Conservation (phyloP, 2,113 vertebrate species). For the Halichoeres trimaculatus region DNA sequence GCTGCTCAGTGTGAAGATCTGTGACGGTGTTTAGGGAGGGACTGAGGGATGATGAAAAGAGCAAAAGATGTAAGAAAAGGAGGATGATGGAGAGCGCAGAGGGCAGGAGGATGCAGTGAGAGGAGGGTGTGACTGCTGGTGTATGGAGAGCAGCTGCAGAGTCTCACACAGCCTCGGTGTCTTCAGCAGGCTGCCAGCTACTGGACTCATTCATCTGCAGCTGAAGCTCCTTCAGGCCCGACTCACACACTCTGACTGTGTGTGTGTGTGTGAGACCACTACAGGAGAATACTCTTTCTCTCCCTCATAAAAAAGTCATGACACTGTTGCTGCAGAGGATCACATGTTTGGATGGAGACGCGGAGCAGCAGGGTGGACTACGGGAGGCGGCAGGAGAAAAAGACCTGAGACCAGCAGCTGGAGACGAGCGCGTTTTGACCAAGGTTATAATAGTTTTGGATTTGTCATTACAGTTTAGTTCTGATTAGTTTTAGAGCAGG, state of each 20-base stretch:
- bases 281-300: not conserved
- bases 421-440: too few species aligned
- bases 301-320: not conserved
- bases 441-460: too few species aligned
- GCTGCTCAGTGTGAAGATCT: too few species aligned
- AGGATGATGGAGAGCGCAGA: not conserved
- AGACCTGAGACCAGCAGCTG: too few species aligned
- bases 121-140: conserved; percentile 4
- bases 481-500: too few species aligned
- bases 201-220: conserved; percentile 50
- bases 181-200: conserved; percentile 31
- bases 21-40: too few species aligned
- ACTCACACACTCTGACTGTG: too few species aligned
- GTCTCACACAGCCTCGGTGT: conserved; percentile 10
- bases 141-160: conserved; percentile 49
- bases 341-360: not conserved
- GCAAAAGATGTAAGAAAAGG: not conserved
- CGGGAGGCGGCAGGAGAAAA: too few species aligned
- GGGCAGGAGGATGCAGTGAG: not conserved
- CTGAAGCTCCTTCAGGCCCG: conserved; percentile 30
- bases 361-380: too few species aligned
- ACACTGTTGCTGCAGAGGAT: not conserved
- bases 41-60: not conserved
- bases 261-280: not conserved
- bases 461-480: too few species aligned